phyloP scores from a whole-genome alignment of 2,888 invertebrate species.

The Phrixothrix hirtus region DNA sequence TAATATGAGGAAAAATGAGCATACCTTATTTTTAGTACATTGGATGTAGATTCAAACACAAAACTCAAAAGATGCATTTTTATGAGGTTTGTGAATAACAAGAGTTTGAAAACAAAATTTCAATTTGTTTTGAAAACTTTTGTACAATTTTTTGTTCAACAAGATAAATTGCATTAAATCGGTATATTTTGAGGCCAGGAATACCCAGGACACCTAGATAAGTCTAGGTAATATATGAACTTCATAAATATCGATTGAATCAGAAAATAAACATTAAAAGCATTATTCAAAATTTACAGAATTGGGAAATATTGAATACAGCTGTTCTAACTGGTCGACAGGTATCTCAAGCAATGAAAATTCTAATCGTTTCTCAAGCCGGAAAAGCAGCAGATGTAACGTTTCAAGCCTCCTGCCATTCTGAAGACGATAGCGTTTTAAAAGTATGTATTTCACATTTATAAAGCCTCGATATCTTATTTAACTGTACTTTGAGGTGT shows the following conservation, averaged over 20 bases:
- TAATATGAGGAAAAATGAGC: no score
- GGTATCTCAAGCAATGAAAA: conserved; percentile 93
- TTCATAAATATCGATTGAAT: no score
- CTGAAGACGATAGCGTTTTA: conserved; percentile 92
- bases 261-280: no score
- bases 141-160: no score
- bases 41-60: no score
- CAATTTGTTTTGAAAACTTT: not conserved
- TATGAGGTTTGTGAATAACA: not conserved
- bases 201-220: no score
- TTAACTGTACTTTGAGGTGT: conserved; percentile 83
- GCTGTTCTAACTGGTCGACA: conserved; percentile 93
- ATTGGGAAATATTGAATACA: conserved; percentile 93
- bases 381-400: conserved; percentile 95
- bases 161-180: no score
- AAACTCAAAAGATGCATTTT: no score
- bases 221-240: no score
- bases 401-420: conserved; percentile 90
- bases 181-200: no score
- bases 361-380: conserved; percentile 91
- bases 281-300: conserved; percentile 62
- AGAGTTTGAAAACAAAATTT: not conserved
- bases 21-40: no score
- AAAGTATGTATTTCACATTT: conserved; percentile 85
- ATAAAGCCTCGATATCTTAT: no score